Evolutionary conservation across 2,113 vertebrate genomes (phyloP), one percentile per base, ranked within the genome.

Genomic region (Pollimyrus isidori): DNA sequence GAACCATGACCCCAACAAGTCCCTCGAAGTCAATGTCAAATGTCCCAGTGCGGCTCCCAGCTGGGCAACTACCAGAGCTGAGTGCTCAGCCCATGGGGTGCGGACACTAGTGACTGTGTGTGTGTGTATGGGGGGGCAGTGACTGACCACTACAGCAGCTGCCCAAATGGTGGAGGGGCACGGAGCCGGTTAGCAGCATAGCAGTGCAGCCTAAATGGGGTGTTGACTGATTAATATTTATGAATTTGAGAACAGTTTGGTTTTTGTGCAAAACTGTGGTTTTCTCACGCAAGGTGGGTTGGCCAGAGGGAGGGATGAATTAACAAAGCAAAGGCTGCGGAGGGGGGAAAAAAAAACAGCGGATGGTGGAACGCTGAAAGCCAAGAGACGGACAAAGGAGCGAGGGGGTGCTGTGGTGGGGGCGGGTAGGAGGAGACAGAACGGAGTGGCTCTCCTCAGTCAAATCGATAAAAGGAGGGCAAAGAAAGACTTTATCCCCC

Each of bases 191-290:
- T 19, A 48, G 82, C 82, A n/a, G 21, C 21, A 21, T 84, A 83
- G 80, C 15, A 11, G 93, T 92, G 76, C 90, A 89, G 94, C 93
- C 95, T 93, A 95, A 96, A 93, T 93, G 93, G 95, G 92, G 94
- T 95, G 94, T 94, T 95, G 93, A 93, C 93, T 94, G 92, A 95
- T 97, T 94, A 96, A 96, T 96, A 97, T 96, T 96, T 96, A 96
- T 95, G 95, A 96, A 93, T 91, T 91, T 90, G 89, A 91, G 93
- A 96, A 95, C 94, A 95, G 95, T 95, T 94, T 92, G 93, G 93
- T 93, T 95, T 93, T 95, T 95, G 94, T 95, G 93, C 93, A 90
- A 91, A 0, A 0, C 52, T 88, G 90, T 86, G 65, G 56, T 95
- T 96, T 93, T 96, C 95, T 95, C 94, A 94, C 91, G 93, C 93